A percentile compares a stretch with the other conserved stretches of the same genome.
Evolutionary conservation across 2,113 vertebrate genomes (phyloP).

Genomic region (Seriola aureovittata): DNA sequence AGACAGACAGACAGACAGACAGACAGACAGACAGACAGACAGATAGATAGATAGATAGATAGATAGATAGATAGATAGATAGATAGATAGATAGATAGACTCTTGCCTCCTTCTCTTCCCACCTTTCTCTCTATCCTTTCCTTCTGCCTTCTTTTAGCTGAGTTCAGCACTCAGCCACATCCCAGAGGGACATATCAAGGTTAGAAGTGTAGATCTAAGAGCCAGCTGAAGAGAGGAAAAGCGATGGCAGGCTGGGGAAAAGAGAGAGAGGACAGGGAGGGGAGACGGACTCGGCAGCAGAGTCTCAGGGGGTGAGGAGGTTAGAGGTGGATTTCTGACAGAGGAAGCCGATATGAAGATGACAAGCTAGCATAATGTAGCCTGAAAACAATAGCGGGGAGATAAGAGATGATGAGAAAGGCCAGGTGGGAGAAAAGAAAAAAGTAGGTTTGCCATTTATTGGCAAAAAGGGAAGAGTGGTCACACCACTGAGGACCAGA

Average conservation of each 20-base stretch:
- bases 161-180: slow-evolving; percentile 57
- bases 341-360: slow-evolving; percentile 22
- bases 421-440: background rate
- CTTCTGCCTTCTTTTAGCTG: slow-evolving; percentile 34
- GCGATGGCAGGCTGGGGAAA: slow-evolving; percentile 9
- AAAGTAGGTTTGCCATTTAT: background rate
- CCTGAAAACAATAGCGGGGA: background rate
- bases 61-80: too few species aligned
- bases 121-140: background rate
- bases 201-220: slow-evolving; percentile 57
- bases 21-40: too few species aligned
- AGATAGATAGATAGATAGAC: background rate
- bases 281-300: slow-evolving; percentile 32
- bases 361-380: slow-evolving; percentile 10
- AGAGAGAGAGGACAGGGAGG: slow-evolving; percentile 1
- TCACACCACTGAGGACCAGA: background rate
- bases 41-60: too few species aligned
- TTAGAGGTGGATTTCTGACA: slow-evolving; percentile 43
- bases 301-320: slow-evolving; percentile 32
- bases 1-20: too few species aligned
- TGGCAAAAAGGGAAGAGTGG: background rate
- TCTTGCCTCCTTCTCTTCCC: background rate
- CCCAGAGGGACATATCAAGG: slow-evolving; percentile 48
- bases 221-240: slow-evolving; percentile 26
- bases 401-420: background rate